Conservation (phyloP, 2,113 vertebrate species). For the Myotis yumanensis region DNA sequence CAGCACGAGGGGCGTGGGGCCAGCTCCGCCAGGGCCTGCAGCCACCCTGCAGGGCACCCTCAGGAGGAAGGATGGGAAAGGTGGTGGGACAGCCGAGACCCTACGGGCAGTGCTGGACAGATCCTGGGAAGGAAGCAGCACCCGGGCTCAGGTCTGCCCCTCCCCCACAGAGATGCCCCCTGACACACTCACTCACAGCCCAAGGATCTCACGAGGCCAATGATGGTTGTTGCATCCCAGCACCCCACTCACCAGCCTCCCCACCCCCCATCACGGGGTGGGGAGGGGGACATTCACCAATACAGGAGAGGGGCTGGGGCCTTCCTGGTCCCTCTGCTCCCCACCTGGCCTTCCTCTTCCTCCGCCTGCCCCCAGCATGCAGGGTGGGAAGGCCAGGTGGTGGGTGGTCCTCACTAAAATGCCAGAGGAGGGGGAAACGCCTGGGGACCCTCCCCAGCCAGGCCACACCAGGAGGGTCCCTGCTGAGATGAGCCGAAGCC, state of each 20-base stretch:
- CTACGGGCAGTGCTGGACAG: background rate
- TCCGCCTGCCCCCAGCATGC: background rate
- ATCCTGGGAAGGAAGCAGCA: background rate
- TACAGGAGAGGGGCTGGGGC: accelerated
- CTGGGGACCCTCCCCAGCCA: background rate
- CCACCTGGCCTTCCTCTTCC: background rate
- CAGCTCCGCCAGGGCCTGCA: background rate
- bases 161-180: background rate
- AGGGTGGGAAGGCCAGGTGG: background rate
- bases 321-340: background rate
- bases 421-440: background rate
- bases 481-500: accelerated
- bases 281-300: background rate
- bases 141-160: background rate
- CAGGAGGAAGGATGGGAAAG: background rate
- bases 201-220: background rate
- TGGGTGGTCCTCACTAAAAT: background rate
- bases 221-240: background rate
- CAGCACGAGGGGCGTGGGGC: background rate
- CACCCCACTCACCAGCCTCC: background rate
- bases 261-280: accelerated
- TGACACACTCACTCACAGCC: too few relatives aligned
- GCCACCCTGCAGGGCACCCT: background rate
- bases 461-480: background rate
- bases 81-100: too few relatives aligned